Evolutionary conservation across 2,888 invertebrate species (phyloP).

Genomic region (Trissolcus brochymenae): DNA sequence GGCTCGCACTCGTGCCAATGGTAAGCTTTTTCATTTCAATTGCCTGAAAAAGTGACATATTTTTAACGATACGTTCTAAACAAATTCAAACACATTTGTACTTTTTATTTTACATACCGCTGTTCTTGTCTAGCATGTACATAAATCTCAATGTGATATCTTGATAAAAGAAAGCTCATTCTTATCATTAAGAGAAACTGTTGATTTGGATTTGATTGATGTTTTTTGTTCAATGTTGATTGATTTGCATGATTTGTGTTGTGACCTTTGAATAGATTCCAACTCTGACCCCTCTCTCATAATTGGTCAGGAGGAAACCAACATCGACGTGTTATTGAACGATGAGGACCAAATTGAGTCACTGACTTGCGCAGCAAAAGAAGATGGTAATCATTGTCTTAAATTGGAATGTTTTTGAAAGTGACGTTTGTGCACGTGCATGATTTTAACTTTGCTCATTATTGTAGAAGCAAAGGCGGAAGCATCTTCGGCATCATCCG

Average conservation of each 20-base stretch:
- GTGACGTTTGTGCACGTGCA: constrained; percentile 38
- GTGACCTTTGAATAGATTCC: constrained; percentile 78
- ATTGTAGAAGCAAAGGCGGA: constrained; percentile 74
- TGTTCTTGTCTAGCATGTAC: background rate
- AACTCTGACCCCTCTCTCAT: constrained; percentile 82
- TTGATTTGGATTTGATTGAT: background rate
- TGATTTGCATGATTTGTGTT: constrained; percentile 44
- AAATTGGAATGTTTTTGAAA: background rate
- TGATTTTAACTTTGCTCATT: constrained; percentile 49
- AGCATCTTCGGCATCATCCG: constrained; percentile 69
- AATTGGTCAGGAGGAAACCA: constrained; percentile 77
- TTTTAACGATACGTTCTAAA: too few relatives aligned
- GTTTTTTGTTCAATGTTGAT: constrained; percentile 55
- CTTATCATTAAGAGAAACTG: too few relatives aligned
- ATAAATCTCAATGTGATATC: background rate
- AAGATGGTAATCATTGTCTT: constrained; percentile 78
- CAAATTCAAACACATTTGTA: too few relatives aligned
- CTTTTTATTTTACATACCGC: too few relatives aligned
- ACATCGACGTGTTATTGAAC: constrained; percentile 73
- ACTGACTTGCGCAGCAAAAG: constrained; percentile 75
- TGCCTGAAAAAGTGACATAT: too few relatives aligned
- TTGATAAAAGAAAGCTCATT: too few relatives aligned
- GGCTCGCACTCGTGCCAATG: constrained; percentile 91
- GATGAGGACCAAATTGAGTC: constrained; percentile 74
- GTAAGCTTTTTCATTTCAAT: constrained; percentile 78